A percentile compares a stretch with the other conserved stretches of the same genome.
phyloP scores from a whole-genome alignment of 2,113 vertebrate genomes.

The Sorex fumeus region DNA sequence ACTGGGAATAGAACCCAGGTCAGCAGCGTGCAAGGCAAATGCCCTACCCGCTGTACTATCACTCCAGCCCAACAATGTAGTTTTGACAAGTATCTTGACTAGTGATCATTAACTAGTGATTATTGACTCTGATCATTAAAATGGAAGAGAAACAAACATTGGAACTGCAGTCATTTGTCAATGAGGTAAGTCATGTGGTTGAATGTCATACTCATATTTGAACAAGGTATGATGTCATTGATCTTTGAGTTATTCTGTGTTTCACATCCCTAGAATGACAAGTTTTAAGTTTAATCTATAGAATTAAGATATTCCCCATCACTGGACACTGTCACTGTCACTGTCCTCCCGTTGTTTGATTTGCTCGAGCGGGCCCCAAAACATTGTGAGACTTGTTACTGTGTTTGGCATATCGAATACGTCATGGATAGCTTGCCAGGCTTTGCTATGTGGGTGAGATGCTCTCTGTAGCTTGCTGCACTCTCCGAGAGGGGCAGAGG shows the following conservation, averaged over 20 bases:
- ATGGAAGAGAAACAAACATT: constrained; percentile 15
- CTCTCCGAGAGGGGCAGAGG: too few species aligned
- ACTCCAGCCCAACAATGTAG: background rate
- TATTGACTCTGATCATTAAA: background rate
- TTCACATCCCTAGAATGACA: background rate
- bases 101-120: constrained; percentile 11
- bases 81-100: constrained; percentile 37
- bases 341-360: too few species aligned
- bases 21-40: too few species aligned
- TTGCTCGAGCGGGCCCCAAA: too few species aligned
- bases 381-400: too few species aligned
- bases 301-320: constrained; percentile 4
- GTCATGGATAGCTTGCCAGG: too few species aligned
- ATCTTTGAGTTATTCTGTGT: background rate
- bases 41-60: too few species aligned
- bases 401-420: too few species aligned
- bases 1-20: too few species aligned
- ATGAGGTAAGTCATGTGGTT: background rate
- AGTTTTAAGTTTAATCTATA: background rate
- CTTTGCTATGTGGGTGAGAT: too few species aligned
- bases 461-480: too few species aligned
- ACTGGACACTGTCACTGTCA: constrained; percentile 21
- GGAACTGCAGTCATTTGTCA: background rate
- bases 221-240: background rate
- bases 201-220: background rate